A percentile compares a stretch with the other conserved stretches of the same genome.
These are phyloP conservation scores for Chrysodeixis includens DNA, from an alignment of 2,888 invertebrate genomes.

Conservation along the genomic window DNA sequence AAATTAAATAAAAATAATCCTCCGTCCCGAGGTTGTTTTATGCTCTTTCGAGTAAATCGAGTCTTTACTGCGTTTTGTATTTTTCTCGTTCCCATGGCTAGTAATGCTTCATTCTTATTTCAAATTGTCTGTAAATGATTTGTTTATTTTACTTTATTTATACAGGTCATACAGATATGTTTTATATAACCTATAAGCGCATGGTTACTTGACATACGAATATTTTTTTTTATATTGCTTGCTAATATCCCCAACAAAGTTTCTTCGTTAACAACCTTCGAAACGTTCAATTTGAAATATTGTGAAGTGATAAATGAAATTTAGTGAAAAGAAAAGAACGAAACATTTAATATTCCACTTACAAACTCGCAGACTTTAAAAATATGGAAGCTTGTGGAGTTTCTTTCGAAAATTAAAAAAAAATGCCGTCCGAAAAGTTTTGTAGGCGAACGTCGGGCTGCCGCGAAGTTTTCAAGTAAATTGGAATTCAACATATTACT, in stretches of 20 bases:
- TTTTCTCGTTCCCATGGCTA: conserved; percentile 18
- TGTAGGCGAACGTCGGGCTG: conserved; percentile 44
- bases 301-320: conserved; percentile 48
- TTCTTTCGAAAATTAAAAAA: conserved; percentile 65
- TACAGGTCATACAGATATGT: neutral
- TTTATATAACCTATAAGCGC: neutral
- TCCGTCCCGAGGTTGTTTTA: conserved; percentile 22
- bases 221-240: conserved; percentile 14
- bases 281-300: conserved; percentile 20
- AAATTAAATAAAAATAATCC: conserved; percentile 43
- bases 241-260: conserved; percentile 3
- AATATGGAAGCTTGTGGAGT: conserved; percentile 60
- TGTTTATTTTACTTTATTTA: too few relatives aligned
- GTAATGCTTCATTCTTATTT: conserved; percentile 11
- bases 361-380: conserved; percentile 56
- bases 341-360: conserved; percentile 72
- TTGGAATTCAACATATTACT: conserved; percentile 59
- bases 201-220: conserved; percentile 10
- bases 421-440: conserved; percentile 61
- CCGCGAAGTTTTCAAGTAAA: conserved; percentile 53
- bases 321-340: conserved; percentile 44
- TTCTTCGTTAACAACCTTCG: conserved; percentile 12
- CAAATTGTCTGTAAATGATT: conserved; percentile 6
- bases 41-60: conserved; percentile 21
- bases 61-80: conserved; percentile 18